Percentiles rank a stretch among this genome's conserved stretches.
Evolutionary conservation across 1,140 invertebrate genomes (phyloP).

Genomic region (Ooceraea biroi): DNA sequence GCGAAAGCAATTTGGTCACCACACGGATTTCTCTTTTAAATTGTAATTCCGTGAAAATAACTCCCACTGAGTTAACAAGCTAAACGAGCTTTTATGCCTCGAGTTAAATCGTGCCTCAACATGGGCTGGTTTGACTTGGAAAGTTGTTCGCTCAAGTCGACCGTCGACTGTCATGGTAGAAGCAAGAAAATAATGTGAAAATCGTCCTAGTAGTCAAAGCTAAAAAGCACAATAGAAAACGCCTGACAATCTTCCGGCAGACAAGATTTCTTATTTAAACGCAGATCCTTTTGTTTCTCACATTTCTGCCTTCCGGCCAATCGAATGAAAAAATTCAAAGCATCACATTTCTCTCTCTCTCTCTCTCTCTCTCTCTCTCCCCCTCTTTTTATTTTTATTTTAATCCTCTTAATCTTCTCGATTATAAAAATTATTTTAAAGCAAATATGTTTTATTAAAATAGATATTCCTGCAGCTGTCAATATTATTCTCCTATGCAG

Average conservation of each 20-base stretch:
- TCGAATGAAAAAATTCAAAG: constrained; percentile 31
- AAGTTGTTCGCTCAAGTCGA: constrained; percentile 44
- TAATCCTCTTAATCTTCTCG: too few species aligned
- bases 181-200: constrained; percentile 51
- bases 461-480: too few species aligned
- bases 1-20: neutral
- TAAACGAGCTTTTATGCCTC: constrained; percentile 45
- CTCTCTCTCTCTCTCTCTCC: too few species aligned
- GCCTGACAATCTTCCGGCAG: neutral
- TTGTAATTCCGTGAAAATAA: constrained; percentile 38
- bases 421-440: too few species aligned
- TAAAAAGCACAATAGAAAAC: constrained; percentile 33
- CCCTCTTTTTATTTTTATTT: too few species aligned
- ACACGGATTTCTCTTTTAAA: constrained; percentile 4
- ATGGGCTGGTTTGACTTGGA: constrained; percentile 44
- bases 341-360: neutral
- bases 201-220: constrained; percentile 34
- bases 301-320: neutral
- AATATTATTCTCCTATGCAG: too few species aligned
- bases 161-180: constrained; percentile 25
- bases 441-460: too few species aligned
- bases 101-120: constrained; percentile 41
- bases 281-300: constrained; percentile 14
- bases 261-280: constrained; percentile 36
- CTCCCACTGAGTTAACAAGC: constrained; percentile 40